Evolutionary conservation across 1,140 invertebrate species (phyloP).

Genomic region (Orussus abietinus): DNA sequence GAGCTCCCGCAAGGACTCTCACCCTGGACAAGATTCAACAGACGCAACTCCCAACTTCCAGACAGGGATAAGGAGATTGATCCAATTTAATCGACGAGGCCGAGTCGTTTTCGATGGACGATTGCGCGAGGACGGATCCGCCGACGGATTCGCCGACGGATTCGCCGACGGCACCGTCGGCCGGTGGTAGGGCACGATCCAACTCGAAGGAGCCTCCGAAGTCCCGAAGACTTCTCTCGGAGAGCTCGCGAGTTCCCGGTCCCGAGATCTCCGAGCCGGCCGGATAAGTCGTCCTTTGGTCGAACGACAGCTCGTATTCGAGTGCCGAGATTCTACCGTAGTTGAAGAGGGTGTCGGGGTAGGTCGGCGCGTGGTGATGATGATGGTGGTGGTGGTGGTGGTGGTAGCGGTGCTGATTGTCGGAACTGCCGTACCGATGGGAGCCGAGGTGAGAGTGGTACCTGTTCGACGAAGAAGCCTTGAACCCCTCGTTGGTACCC

Average conservation of each 20-base stretch:
- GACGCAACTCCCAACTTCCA: conserved; percentile 45
- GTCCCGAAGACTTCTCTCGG: conserved; percentile 21
- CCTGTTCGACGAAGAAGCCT: conserved; percentile 35
- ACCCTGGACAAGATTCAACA: conserved; percentile 41
- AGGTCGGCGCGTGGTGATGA: conserved; percentile 31
- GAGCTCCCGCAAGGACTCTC: no score
- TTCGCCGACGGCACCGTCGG: background rate
- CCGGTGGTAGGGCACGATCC: background rate
- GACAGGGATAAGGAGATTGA: conserved; percentile 38
- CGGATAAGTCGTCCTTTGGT: conserved; percentile 24
- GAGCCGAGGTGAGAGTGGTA: conserved; percentile 40
- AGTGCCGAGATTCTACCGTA: conserved; percentile 40
- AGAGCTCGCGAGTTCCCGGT: conserved; percentile 28
- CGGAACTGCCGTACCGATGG: conserved; percentile 37
- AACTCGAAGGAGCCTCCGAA: background rate
- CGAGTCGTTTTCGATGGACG: conserved; percentile 31
- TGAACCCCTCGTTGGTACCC: conserved; percentile 43
- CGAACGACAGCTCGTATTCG: conserved; percentile 33
- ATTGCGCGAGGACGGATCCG: conserved; percentile 20
- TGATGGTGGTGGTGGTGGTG: conserved; percentile 30
- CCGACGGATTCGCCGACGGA: conserved; percentile 21
- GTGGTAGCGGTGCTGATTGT: no score
- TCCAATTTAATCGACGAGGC: conserved; percentile 43
- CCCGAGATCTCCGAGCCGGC: background rate
- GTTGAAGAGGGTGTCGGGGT: conserved; percentile 43